Evolutionary conservation across 2,797 vertebrate species (phyloP).

Genomic region (Scolopax rusticola): DNA sequence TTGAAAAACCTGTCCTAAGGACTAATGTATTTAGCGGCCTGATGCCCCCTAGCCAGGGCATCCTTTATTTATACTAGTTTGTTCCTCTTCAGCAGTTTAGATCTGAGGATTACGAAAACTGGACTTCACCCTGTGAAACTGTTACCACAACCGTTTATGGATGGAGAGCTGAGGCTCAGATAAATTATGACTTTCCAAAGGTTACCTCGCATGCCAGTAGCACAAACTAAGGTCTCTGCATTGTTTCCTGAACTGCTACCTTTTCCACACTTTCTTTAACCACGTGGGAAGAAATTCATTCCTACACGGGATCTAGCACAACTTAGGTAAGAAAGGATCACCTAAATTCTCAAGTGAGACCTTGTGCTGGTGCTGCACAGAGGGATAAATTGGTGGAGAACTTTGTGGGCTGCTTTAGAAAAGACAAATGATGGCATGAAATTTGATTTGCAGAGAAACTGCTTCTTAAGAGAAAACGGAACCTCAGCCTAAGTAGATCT

Average conservation of each 20-base stretch:
- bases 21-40: neutral
- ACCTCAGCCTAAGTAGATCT: slow-evolving; percentile 12
- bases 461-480: slow-evolving; percentile 11
- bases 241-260: neutral
- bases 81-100: slow-evolving; percentile 26
- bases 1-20: neutral
- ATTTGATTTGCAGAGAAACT: neutral
- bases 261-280: neutral
- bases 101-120: neutral
- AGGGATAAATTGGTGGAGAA: neutral
- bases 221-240: neutral
- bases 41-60: neutral
- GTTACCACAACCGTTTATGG: neutral
- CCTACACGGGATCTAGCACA: neutral
- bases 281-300: neutral
- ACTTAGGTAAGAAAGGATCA: neutral
- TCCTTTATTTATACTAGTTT: slow-evolving; percentile 31
- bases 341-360: neutral
- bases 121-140: slow-evolving; percentile 25
- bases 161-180: neutral
- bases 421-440: neutral
- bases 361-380: neutral
- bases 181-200: slow-evolving; percentile 5
- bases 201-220: neutral
- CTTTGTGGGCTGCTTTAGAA: neutral